phyloP scores from a whole-genome alignment of 2,113 vertebrate genomes.

The Nyctibius bracteatus region DNA sequence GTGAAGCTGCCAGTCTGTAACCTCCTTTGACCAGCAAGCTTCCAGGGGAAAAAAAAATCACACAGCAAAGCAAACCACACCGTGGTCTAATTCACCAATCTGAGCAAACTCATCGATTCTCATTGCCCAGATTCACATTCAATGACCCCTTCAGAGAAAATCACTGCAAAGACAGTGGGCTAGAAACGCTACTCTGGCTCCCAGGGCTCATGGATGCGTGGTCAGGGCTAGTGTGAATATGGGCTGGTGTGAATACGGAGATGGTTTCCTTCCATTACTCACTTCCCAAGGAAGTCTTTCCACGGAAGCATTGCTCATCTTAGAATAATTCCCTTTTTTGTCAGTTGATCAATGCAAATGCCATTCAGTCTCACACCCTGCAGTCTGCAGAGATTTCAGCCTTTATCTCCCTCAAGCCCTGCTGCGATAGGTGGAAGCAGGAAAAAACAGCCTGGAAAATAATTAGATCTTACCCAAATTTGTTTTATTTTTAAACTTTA shows the following conservation, averaged over 20 bases:
- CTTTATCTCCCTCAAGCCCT: neutral
- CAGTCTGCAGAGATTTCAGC: neutral
- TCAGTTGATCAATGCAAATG: neutral
- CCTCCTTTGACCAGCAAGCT: neutral
- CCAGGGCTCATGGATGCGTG: rapidly evolving
- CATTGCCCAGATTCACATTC: neutral
- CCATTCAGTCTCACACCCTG: neutral
- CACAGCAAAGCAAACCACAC: neutral
- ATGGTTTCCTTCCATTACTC: neutral
- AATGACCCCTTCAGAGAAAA: neutral
- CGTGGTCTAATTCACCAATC: rapidly evolving
- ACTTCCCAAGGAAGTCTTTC: constrained; percentile 8
- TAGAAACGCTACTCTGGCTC: rapidly evolving
- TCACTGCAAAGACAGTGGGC: neutral
- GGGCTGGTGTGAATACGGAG: neutral
- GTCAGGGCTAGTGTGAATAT: no score
- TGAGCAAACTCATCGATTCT: neutral
- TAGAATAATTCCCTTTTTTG: neutral
- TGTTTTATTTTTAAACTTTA: constrained; percentile 36
- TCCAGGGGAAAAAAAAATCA: neutral
- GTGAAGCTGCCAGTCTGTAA: no score
- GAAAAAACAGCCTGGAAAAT: constrained; percentile 49
- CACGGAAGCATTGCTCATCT: neutral
- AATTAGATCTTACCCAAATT: neutral
- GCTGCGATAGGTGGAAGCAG: neutral